Evolutionary conservation across 1,140 invertebrate species (phyloP), one percentile per base, ranked within the genome.

Genomic region (Drosophila setifemur): DNA sequence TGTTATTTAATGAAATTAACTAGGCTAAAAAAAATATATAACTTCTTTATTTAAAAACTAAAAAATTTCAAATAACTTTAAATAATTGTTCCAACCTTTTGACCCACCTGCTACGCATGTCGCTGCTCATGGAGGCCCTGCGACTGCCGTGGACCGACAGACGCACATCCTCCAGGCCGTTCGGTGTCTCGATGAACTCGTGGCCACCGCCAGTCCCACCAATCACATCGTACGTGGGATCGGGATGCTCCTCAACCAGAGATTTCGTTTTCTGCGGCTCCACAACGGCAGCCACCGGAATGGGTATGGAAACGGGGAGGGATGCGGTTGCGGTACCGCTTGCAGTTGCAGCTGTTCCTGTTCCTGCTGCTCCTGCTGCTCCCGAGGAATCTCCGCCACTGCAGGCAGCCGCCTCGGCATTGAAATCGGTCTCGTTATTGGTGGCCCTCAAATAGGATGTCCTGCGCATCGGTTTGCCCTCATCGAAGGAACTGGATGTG

Each of bases 371-470:
- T 16, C 26, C 31, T n/a, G 52, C 31, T 2, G 44, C 33, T 0
- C 50, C 19, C 5, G 50, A 37, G 16, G 42, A 33, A 18, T 81
- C 70, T 6, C 58, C 68, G n/a, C 47, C 74, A 23, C 33, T 18
- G 33, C 33, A 7, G 3, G 58, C 28, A 1, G 71, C 12, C 9
- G 57, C 48, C 1, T 61, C 78, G 1, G 85, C 94, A 92, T 94
- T 91, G 73, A 74, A 90, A 12, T 90, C 87, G 14, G 71, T 50
- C 63, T 90, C 89, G 25, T 90, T 89, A 43, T 89, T 93, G 16
- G 97, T 98, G 5, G 97, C 97, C 91, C 96, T 96, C 61, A 98
- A 91, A 91, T 98, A 98, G 1, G 97, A 98, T 37, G 97, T 96
- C 67, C 97, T 92, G 77, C 97, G 93, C 83, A 95, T 96, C 9